These are phyloP conservation scores for Bellardia bayeri DNA, from an alignment of 2,888 invertebrate species.

Conservation along the genomic window DNA sequence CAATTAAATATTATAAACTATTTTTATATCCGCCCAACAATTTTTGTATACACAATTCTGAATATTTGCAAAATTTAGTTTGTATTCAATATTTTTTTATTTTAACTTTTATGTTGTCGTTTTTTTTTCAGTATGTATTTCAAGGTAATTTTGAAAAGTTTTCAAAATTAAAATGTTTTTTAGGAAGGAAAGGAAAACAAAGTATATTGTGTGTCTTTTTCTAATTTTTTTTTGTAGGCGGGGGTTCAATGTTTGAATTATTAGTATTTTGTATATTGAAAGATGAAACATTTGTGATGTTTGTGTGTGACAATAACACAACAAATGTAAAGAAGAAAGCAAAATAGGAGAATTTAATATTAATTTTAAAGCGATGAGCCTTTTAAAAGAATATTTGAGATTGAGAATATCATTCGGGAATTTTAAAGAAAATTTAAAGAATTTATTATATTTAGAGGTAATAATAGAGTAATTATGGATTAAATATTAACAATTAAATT, in stretches of 20 bases:
- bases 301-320: neutral
- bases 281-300: neutral
- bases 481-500: too few species aligned
- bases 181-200: too few species aligned
- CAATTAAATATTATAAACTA: slow-evolving; percentile 29
- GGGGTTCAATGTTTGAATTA: neutral
- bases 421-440: too few species aligned
- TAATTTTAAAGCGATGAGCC: too few species aligned
- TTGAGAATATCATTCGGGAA: too few species aligned
- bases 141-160: slow-evolving; percentile 49
- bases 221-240: neutral
- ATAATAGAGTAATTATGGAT: too few species aligned
- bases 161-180: slow-evolving; percentile 56
- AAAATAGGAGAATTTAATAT: neutral
- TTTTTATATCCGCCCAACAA: slow-evolving; percentile 41
- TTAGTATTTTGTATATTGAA: neutral
- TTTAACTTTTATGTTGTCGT: slow-evolving; percentile 20
- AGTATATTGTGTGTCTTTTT: too few species aligned
- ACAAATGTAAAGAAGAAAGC: neutral
- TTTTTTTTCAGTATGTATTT: slow-evolving; percentile 10
- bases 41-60: slow-evolving; percentile 17
- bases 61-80: slow-evolving; percentile 47
- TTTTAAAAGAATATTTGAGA: too few species aligned
- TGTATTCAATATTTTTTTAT: slow-evolving; percentile 16
- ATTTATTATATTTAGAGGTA: too few species aligned